Percentiles rank a stretch among this genome's conserved stretches.
Conservation (phyloP, 2,888 invertebrate genomes). For the Brenthis daphne region DNA sequence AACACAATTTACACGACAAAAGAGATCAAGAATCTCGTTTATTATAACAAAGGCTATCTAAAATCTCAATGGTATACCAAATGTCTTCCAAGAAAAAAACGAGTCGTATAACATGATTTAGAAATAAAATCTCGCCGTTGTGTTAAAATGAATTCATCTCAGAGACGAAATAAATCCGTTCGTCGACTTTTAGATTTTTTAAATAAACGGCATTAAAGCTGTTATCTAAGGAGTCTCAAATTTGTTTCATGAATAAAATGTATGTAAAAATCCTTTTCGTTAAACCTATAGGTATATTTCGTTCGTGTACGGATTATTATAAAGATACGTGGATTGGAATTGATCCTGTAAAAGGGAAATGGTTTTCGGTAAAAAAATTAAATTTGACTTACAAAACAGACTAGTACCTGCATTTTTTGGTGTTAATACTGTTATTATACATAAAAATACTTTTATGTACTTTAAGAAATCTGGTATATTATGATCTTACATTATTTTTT, state of each 20-base stretch:
- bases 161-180: conserved; percentile 32
- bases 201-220: conserved; percentile 30
- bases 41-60: conserved; percentile 29
- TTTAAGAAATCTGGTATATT: no score
- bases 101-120: conserved; percentile 22
- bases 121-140: conserved; percentile 24
- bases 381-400: no score
- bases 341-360: no score
- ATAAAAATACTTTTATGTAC: no score
- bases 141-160: conserved; percentile 34
- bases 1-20: neutral
- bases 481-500: no score
- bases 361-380: no score
- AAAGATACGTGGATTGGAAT: neutral
- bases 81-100: conserved; percentile 22
- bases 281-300: neutral
- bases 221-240: conserved; percentile 29
- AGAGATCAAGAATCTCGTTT: conserved; percentile 12
- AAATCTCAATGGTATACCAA: conserved; percentile 27
- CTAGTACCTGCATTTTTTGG: no score
- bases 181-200: conserved; percentile 32
- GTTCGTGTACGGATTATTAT: neutral
- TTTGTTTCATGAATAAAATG: conserved; percentile 26
- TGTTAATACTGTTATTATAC: no score
- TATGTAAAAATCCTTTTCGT: conserved; percentile 4